A percentile compares a stretch with the other conserved stretches of the same genome.
Evolutionary conservation across 2,888 invertebrate species (phyloP).

Genomic region (Rhamnusium bicolor): DNA sequence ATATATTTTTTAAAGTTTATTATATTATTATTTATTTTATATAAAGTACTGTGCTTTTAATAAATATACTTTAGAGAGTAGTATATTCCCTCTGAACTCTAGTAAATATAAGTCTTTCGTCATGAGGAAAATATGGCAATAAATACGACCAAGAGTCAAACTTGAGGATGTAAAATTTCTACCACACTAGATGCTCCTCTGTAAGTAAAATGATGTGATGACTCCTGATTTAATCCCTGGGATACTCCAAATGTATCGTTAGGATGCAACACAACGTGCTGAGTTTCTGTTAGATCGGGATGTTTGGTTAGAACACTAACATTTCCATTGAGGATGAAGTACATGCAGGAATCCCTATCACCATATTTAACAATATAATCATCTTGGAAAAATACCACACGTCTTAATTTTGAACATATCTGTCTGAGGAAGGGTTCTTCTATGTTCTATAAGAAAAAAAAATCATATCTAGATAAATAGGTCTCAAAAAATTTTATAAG

Average conservation of each 20-base stretch:
- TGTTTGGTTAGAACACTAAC: constrained; percentile 75
- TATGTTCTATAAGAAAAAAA: constrained; percentile 63
- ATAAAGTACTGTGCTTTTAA: neutral
- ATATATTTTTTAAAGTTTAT: neutral
- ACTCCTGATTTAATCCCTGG: constrained; percentile 74
- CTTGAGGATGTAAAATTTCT: constrained; percentile 72
- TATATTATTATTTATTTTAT: constrained; percentile 9
- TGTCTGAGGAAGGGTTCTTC: constrained; percentile 73
- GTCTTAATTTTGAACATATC: constrained; percentile 72
- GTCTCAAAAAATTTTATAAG: too few relatives aligned
- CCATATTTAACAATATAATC: constrained; percentile 75
- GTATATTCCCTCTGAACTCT: constrained; percentile 47
- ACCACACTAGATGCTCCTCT: constrained; percentile 72
- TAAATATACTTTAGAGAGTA: constrained; percentile 6
- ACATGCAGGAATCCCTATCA: constrained; percentile 74
- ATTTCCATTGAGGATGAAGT: constrained; percentile 75
- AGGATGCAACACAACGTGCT: constrained; percentile 73
- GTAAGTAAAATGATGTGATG: constrained; percentile 74
- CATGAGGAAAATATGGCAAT: constrained; percentile 60
- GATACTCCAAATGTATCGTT: constrained; percentile 75
- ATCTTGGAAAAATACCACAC: constrained; percentile 74
- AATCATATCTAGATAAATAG: too few relatives aligned
- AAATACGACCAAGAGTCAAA: constrained; percentile 74
- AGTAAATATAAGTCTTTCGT: constrained; percentile 58
- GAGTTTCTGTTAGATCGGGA: constrained; percentile 70